These are phyloP conservation scores for Cydia pomonella DNA, from an alignment of 1,140 invertebrate species.

Conservation along the genomic window DNA sequence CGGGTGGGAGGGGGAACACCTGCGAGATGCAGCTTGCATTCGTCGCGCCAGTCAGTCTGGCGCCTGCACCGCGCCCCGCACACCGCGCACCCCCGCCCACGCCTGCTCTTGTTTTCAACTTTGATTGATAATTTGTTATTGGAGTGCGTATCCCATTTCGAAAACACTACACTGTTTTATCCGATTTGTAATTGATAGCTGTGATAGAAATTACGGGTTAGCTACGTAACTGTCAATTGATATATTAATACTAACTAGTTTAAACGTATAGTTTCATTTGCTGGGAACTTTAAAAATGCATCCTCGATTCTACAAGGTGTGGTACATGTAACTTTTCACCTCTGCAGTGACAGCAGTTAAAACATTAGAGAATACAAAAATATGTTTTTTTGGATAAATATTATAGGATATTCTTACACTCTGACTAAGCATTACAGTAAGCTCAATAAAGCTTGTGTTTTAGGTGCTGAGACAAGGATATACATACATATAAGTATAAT, in stretches of 20 bases:
- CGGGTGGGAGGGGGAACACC: conserved; percentile 50
- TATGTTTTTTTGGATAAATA: too few species aligned
- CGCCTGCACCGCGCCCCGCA: conserved; percentile 43
- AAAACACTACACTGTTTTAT: conserved; percentile 60
- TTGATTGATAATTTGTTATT: conserved; percentile 80
- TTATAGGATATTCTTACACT: too few species aligned
- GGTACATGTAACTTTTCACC: too few species aligned
- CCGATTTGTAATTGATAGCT: conserved; percentile 6
- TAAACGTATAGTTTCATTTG: background rate
- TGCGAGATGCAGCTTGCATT: conserved; percentile 73
- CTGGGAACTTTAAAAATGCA: background rate
- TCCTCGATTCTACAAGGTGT: background rate
- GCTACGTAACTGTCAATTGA: background rate
- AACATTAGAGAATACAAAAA: too few species aligned
- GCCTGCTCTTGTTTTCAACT: conserved; percentile 73
- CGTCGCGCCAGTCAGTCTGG: conserved; percentile 73
- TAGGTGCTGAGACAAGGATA: too few species aligned
- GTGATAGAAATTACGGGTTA: background rate
- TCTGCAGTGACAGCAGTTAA: too few species aligned
- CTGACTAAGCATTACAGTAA: too few species aligned
- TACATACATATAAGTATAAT: too few species aligned
- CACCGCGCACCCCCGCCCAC: conserved; percentile 45
- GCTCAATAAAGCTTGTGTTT: too few species aligned
- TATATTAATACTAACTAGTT: background rate
- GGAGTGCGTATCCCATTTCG: conserved; percentile 60